A percentile compares a stretch with the other conserved stretches of the same genome.
phyloP scores from a whole-genome alignment of 1,140 invertebrate species.

The Vollenhovia emeryi region DNA sequence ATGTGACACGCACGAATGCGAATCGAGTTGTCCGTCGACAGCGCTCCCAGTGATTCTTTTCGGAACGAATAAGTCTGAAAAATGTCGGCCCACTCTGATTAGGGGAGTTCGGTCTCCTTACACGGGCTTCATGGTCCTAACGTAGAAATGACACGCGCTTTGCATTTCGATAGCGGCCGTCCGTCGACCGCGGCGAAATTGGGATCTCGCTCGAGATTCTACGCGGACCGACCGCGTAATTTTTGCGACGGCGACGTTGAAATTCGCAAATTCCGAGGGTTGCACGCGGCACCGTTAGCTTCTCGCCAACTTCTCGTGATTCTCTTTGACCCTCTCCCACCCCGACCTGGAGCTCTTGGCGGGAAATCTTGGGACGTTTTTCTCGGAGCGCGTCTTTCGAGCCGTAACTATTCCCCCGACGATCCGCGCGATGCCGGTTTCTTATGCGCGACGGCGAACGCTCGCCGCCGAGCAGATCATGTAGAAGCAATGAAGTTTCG shows the following conservation, averaged over 20 bases:
- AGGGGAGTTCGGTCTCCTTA: too few relatives aligned
- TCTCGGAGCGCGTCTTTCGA: neutral
- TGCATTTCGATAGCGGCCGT: neutral
- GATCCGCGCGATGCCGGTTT: constrained; percentile 1
- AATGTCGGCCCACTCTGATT: too few relatives aligned
- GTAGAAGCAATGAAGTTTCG: constrained; percentile 45
- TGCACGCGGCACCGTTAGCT: constrained; percentile 15
- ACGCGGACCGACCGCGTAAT: neutral
- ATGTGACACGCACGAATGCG: too few relatives aligned
- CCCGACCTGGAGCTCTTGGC: neutral
- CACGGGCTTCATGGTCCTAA: too few relatives aligned
- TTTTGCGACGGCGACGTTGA: neutral
- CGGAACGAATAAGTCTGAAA: too few relatives aligned
- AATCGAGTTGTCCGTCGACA: too few relatives aligned
- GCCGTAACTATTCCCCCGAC: neutral
- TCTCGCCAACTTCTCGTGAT: neutral
- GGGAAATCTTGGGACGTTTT: constrained; percentile 3
- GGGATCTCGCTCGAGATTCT: neutral
- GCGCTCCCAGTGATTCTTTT: too few relatives aligned
- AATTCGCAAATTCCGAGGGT: neutral
- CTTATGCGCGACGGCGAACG: constrained; percentile 22
- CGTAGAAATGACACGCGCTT: neutral
- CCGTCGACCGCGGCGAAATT: neutral
- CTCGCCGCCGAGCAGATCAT: constrained; percentile 16
- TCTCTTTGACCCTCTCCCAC: neutral